A percentile compares a stretch with the other conserved stretches of the same genome.
Evolutionary conservation across 64 coral and sea anemone species (phyloP).

Genomic region (Hydrozoanthus tunicans): DNA sequence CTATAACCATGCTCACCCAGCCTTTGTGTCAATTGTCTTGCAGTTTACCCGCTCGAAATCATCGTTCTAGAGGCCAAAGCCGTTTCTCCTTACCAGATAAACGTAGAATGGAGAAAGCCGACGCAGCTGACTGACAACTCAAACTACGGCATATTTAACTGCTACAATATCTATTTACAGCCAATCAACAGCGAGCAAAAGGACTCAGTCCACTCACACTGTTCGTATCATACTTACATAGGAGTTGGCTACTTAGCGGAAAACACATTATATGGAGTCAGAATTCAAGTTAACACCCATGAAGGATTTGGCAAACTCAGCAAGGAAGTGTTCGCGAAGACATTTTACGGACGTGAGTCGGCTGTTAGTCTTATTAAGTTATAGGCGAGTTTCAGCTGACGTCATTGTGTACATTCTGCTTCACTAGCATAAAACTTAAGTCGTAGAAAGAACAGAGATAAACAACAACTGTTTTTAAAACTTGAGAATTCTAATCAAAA

Average conservation of each 20-base stretch:
- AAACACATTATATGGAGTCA: conserved; percentile 14
- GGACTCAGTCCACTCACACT: neutral
- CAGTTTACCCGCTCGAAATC: conserved; percentile 9
- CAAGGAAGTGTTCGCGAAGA: conserved; percentile 23
- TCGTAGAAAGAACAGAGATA: too few species aligned
- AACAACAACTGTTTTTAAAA: too few species aligned
- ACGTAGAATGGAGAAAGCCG: neutral
- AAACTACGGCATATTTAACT: conserved; percentile 5
- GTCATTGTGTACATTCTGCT: too few species aligned
- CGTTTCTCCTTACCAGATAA: neutral
- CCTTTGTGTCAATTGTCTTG: neutral
- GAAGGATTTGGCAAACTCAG: conserved; percentile 39
- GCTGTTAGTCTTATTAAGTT: neutral
- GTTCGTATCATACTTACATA: neutral
- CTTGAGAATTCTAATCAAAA: too few species aligned
- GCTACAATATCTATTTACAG: neutral
- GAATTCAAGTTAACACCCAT: conserved; percentile 36
- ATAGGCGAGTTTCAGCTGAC: too few species aligned
- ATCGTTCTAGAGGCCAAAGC: neutral
- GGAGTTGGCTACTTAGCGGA: neutral
- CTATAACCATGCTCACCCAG: neutral
- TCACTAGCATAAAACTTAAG: too few species aligned
- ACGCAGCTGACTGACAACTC: neutral
- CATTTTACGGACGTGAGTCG: conserved; percentile 5
- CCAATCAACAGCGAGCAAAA: neutral